Evolutionary conservation across 2,888 invertebrate species (phyloP), one percentile per base, ranked within the genome.

Genomic region (Leptura quadrifasciata): DNA sequence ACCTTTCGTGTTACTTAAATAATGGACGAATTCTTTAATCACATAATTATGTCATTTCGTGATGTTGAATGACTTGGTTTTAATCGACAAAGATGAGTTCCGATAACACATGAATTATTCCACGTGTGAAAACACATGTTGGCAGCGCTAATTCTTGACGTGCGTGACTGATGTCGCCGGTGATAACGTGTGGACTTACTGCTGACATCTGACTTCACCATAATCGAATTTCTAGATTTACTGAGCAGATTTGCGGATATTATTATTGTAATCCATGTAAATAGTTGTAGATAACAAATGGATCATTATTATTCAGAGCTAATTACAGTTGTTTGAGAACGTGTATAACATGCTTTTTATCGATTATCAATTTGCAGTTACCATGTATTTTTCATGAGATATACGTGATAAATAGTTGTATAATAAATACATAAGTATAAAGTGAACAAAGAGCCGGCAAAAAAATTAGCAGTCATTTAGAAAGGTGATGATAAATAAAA

Each of bases 21-120:
- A 74, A 76, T 74, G 75, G 75, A 81, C 80, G 81, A 79, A 82
- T 85, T 85, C 84, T 85, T 84, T 86, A 87, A 87, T 86, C 75
- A 84, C 83, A 82, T 87, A 87, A 88, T 87, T 87, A 86, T 86
- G 86, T 86, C 87, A 84, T 87, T 87, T 82, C 85, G 85, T 87
- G 85, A 84, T 81, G 85, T 82, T 81, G 83, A 82, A 81, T 84
- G 84, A 83, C 82, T 84, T 80, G 79, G 83, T 80, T 75, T 75
- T 71, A 80, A 83, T 85, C 84, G 85, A 84, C 86, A 84, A 3
- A 83, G 85, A 85, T 85, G 76, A 79, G 76, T 39, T 64, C 18
- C 78, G 84, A 85, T 84, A 85, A 84, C 75, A 84, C 81, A 87
- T 86, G 86, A 87, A 88, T 87, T 85, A 86, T 87, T 87, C 85